Evolutionary conservation across 2,888 invertebrate genomes (phyloP).

Genomic region (Cryptops parisi): DNA sequence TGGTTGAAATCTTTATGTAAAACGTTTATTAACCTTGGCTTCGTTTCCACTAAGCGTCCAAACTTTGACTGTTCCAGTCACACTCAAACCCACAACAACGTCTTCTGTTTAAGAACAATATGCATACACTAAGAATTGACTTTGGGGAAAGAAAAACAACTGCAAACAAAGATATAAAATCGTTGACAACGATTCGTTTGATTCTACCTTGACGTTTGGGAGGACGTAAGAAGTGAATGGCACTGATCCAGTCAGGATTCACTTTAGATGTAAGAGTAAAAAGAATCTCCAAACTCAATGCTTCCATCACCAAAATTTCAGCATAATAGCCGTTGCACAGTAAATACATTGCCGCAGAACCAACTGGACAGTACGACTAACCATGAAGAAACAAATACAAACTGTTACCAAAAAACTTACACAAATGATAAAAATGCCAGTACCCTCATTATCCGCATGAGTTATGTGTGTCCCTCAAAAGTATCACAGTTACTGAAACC

Average conservation of each 20-base stretch:
- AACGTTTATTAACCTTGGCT: constrained; percentile 44
- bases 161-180: not conserved
- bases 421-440: too few relatives aligned
- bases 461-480: too few relatives aligned
- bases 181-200: too few relatives aligned
- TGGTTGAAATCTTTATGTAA: too few relatives aligned
- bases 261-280: constrained; percentile 87
- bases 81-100: constrained; percentile 85
- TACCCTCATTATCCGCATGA: too few relatives aligned
- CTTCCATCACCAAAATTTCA: constrained; percentile 93
- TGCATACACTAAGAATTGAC: too few relatives aligned
- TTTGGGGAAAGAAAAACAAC: too few relatives aligned
- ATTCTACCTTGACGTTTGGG: constrained; percentile 49
- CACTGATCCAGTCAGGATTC: constrained; percentile 97
- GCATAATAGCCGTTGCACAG: constrained; percentile 98
- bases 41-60: constrained; percentile 88
- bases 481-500: too few relatives aligned
- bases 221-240: constrained; percentile 66
- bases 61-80: constrained; percentile 91
- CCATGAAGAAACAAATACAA: not conserved
- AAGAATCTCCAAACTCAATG: constrained; percentile 80
- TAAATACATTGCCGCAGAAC: constrained; percentile 34
- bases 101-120: constrained; percentile 56
- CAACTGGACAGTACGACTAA: constrained; percentile 15
- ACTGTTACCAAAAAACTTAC: too few relatives aligned